Evolutionary conservation across 1,140 invertebrate genomes (phyloP).

Genomic region (Nephotettix cincticeps): DNA sequence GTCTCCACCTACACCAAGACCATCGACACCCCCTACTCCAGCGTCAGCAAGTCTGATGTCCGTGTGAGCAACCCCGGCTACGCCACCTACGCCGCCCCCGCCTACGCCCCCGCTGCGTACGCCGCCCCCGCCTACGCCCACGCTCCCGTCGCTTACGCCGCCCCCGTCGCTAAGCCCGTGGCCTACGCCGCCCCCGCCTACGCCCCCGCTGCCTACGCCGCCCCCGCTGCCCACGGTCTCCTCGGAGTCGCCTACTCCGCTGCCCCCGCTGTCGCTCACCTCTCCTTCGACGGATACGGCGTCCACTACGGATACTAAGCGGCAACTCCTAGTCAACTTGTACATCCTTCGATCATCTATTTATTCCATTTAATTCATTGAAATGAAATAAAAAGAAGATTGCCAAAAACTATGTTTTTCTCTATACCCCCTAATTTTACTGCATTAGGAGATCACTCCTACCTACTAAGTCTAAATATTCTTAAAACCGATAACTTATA

Average conservation of each 20-base stretch:
- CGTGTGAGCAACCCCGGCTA: slow-evolving; percentile 46
- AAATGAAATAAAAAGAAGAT: slow-evolving; percentile 19
- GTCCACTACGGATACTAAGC: slow-evolving; percentile 42
- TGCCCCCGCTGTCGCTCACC: slow-evolving; percentile 39
- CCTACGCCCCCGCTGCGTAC: slow-evolving; percentile 28
- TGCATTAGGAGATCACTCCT: too few species aligned
- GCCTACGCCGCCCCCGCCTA: slow-evolving; percentile 31
- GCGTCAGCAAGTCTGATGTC: slow-evolving; percentile 46
- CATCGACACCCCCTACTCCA: slow-evolving; percentile 46
- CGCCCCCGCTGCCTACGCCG: slow-evolving; percentile 36
- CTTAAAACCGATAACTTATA: too few species aligned
- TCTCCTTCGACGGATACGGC: slow-evolving; percentile 40
- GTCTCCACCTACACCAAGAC: slow-evolving; percentile 46
- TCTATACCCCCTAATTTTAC: too few species aligned
- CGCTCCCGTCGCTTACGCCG: slow-evolving; percentile 33
- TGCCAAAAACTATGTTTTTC: background rate
- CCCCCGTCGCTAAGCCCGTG: slow-evolving; percentile 35
- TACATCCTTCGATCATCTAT: slow-evolving; percentile 29
- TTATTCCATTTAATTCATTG: slow-evolving; percentile 1
- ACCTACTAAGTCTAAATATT: too few species aligned
- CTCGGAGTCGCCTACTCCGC: slow-evolving; percentile 38
- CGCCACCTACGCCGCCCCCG: slow-evolving; percentile 38
- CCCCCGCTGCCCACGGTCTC: slow-evolving; percentile 35
- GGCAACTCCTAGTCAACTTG: slow-evolving; percentile 41
- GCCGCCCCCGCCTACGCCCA: slow-evolving; percentile 37